phyloP scores from a whole-genome alignment of 2,797 vertebrate genomes.

The Valencia hispanica region DNA sequence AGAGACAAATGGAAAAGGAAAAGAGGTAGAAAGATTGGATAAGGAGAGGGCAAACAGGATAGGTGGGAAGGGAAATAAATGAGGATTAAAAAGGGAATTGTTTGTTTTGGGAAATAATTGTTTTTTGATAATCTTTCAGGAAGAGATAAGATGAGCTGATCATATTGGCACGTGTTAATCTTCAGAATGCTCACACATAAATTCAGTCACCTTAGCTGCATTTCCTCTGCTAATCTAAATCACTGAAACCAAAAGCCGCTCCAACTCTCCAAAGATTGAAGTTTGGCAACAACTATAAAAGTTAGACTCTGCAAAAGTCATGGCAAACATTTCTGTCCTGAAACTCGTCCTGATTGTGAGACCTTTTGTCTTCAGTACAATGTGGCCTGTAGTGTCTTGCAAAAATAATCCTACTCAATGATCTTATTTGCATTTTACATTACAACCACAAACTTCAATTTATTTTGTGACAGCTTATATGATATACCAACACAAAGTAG shows the following conservation, averaged over 20 bases:
- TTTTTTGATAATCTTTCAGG: slow-evolving; percentile 28
- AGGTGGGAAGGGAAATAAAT: background rate
- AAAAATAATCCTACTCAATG: background rate
- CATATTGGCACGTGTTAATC: slow-evolving; percentile 40
- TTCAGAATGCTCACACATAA: slow-evolving; percentile 15
- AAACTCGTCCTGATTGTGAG: slow-evolving; percentile 63
- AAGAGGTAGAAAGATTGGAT: slow-evolving; percentile 60
- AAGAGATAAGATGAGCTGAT: slow-evolving; percentile 31
- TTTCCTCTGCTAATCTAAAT: slow-evolving; percentile 46
- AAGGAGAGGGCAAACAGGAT: slow-evolving; percentile 13
- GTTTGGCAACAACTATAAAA: slow-evolving; percentile 41
- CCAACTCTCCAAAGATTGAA: slow-evolving; percentile 71
- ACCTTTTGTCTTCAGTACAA: slow-evolving; percentile 28
- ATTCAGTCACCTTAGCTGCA: slow-evolving; percentile 41
- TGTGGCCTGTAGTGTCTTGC: slow-evolving; percentile 3
- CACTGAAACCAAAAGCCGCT: slow-evolving; percentile 61
- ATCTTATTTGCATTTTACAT: background rate
- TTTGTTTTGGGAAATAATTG: slow-evolving; percentile 29
- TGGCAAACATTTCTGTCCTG: slow-evolving; percentile 12
- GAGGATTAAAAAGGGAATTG: slow-evolving; percentile 4
- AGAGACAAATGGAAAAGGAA: slow-evolving; percentile 21
- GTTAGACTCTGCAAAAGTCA: slow-evolving; percentile 19
- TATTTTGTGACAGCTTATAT: background rate
- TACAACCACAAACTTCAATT: background rate
- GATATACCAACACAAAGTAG: background rate